Base-by-base conservation (phyloP, 2,888 invertebrate species). In the Corbicula japonica region DNA sequence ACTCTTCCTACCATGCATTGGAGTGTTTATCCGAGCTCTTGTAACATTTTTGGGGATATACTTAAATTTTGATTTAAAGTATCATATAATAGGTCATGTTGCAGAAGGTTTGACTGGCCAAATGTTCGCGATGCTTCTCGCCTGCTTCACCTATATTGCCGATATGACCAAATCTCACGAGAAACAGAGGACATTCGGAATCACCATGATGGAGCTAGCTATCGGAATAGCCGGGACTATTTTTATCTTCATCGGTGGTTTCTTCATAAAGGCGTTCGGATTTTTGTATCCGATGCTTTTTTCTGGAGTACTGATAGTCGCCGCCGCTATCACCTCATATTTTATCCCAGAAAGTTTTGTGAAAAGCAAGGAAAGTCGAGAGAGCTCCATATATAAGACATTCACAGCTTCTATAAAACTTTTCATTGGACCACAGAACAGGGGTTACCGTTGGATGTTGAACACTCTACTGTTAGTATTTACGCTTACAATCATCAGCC, bases 101-200 rank as follows among this genome's bases (percentile, higher is more conserved):
- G 15, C 86, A 0, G 86, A 86, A 46, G 87, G 87, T 1, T 68
- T 69, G 6, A 76, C 84, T 0, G 87, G 87, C 10, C 73, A 76
- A 23, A 60, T 81, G 12, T 79, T 73, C 23, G 72, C 61, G 21
- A 76, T 77, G 3, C 48, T 85, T 10, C 70, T 81, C 21, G 69
- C 78, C 6, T 50, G 63, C 0, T 84, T 66, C 44, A 52, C 79
- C 0, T 86, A 83, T 44, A 58, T 74, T 15, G 78, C 84, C 10
- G 87, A 87, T 58, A 71, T 84, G n/a, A 85, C 87, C 2, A 23
- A 34, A 58, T 21, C 32, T 23, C 61, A 34, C 3, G 84, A 83
- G 2, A 85, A 83, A 38, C 48, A 68, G 23, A 50, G 87, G 32
- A 78, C 85, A 1, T 44, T 81, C 26, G 82, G 70, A 5, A 69